phyloP scores from a whole-genome alignment of 2,888 invertebrate species.

The Thyatira batis region DNA sequence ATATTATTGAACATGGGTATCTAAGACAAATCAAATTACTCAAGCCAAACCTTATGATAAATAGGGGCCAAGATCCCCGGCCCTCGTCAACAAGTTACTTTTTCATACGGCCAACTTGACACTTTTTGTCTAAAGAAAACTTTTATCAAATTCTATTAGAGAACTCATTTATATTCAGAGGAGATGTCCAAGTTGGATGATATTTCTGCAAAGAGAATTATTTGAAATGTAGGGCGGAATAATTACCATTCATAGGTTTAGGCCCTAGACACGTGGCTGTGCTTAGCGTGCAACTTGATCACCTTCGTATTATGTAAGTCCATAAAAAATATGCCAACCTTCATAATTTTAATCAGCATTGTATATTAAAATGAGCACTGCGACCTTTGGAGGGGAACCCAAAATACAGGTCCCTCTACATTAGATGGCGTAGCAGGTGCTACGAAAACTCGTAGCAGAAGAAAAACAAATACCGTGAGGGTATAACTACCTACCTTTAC shows the following conservation, averaged over 20 bases:
- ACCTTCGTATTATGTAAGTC: constrained; percentile 6
- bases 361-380: constrained; percentile 1
- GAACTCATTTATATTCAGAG: constrained; percentile 59
- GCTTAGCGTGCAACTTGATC: constrained; percentile 9
- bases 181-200: constrained; percentile 40
- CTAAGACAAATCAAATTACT: constrained; percentile 10
- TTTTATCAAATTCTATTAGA: constrained; percentile 61
- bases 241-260: constrained; percentile 11
- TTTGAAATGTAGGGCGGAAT: constrained; percentile 24
- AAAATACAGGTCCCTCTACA: constrained; percentile 1
- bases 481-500: background rate
- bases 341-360: constrained; percentile 1
- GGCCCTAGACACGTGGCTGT: background rate
- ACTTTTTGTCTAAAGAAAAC: constrained; percentile 52
- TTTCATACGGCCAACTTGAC: constrained; percentile 43
- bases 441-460: background rate
- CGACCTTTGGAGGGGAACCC: background rate
- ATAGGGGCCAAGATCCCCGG: constrained; percentile 25
- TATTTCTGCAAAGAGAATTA: constrained; percentile 38
- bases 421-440: constrained; percentile 5
- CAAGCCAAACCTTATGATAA: constrained; percentile 21
- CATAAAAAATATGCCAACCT: background rate
- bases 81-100: constrained; percentile 43
- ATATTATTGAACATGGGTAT: background rate
- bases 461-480: constrained; percentile 3